Conservation (phyloP, 2,797 vertebrate genomes). For the Lerista edwardsae region DNA sequence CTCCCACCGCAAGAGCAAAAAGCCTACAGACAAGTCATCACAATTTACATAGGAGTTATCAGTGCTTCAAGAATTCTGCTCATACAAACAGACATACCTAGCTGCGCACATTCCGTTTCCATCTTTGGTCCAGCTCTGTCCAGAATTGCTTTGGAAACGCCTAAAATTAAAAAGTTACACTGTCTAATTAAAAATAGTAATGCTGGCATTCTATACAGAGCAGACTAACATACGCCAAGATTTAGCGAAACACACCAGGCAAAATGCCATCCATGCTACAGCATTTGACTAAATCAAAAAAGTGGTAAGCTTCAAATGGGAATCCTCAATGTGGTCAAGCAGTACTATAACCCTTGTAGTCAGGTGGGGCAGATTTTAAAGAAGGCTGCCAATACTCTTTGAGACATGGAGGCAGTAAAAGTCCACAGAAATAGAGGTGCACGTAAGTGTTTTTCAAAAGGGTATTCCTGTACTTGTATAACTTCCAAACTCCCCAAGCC, state of each 20-base stretch:
- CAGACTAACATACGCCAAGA: neutral
- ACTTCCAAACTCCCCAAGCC: neutral
- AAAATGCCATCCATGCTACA: neutral
- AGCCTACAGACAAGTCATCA: no score
- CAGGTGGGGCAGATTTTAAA: neutral
- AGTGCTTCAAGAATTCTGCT: neutral
- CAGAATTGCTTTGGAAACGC: slow-evolving; percentile 90
- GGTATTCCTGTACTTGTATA: neutral
- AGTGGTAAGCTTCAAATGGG: neutral
- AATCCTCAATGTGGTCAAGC: slow-evolving; percentile 13
- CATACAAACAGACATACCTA: slow-evolving; percentile 72
- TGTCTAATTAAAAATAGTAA: neutral
- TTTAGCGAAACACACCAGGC: neutral
- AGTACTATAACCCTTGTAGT: neutral
- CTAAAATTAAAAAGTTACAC: slow-evolving; percentile 69
- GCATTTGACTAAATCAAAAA: neutral
- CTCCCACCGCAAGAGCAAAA: no score
- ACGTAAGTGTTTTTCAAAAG: neutral
- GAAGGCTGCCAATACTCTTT: neutral
- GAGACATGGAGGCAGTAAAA: neutral
- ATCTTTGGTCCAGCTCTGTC: slow-evolving; percentile 82
- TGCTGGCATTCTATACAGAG: neutral
- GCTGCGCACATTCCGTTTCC: slow-evolving; percentile 74
- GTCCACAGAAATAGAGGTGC: no score
- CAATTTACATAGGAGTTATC: neutral